A percentile compares a stretch with the other conserved stretches of the same genome.
Evolutionary conservation across 2,797 vertebrate genomes (phyloP).

Genomic region (Malurus leucopterus): DNA sequence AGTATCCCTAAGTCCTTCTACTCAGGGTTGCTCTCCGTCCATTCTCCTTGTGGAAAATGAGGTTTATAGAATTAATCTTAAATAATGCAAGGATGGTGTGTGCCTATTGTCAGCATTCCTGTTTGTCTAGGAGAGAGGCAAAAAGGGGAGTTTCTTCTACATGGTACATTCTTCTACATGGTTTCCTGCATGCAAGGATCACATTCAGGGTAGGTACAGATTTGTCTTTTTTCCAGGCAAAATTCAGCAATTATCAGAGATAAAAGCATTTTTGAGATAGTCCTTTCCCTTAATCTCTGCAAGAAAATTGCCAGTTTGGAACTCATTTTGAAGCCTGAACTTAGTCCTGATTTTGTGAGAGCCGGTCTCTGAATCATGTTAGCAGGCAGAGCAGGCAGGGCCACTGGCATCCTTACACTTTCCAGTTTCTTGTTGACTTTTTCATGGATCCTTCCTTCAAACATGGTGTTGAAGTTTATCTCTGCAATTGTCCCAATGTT

Average conservation of each 20-base stretch:
- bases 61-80: not conserved
- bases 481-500: not conserved
- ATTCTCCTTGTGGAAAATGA: not conserved
- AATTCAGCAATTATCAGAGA: not conserved
- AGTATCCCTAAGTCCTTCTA: not conserved
- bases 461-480: not conserved
- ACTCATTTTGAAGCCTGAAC: not conserved
- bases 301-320: not conserved
- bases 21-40: not conserved
- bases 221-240: not conserved
- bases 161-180: not conserved
- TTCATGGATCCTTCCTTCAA: not conserved
- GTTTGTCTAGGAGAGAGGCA: not conserved
- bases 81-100: not conserved
- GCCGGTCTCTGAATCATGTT: not conserved
- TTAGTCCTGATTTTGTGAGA: not conserved
- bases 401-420: not conserved
- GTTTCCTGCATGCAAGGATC: not conserved
- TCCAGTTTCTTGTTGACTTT: not conserved
- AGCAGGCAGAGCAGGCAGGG: not conserved
- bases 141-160: not conserved
- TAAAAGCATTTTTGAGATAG: not conserved
- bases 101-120: not conserved
- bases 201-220: not conserved
- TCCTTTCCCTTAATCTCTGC: not conserved